A percentile compares a stretch with the other conserved stretches of the same genome.
Evolutionary conservation across 2,888 invertebrate species (phyloP).

Genomic region (Proisotoma minuta): DNA sequence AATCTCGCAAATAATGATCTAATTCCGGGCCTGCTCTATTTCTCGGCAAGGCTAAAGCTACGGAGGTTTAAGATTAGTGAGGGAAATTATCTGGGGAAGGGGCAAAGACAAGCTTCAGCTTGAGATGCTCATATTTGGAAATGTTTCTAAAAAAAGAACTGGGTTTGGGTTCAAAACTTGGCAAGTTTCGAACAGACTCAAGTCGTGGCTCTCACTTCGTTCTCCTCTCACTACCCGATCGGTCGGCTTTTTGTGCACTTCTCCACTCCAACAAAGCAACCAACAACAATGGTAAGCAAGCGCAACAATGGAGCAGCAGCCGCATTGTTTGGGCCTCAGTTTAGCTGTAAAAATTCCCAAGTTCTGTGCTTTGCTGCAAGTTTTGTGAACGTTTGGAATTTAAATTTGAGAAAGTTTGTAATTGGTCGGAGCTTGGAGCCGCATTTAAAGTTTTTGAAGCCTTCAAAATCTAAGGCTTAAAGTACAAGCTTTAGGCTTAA

Average conservation of each 20-base stretch:
- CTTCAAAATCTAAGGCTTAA: no score
- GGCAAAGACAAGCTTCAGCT: no score
- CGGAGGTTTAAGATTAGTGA: no score
- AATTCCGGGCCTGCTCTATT: no score
- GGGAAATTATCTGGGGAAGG: no score
- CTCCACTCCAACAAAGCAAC: constrained; percentile 40
- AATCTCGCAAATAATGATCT: no score
- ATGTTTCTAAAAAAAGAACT: constrained; percentile 47
- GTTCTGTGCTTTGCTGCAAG: background rate
- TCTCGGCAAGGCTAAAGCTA: no score
- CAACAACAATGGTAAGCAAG: constrained; percentile 43
- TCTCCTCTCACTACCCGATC: constrained; percentile 46
- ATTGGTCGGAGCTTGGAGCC: no score
- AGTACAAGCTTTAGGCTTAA: no score
- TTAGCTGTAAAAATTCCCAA: background rate
- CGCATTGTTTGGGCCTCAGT: constrained; percentile 1
- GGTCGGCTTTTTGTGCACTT: constrained; percentile 45
- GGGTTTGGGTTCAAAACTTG: constrained; percentile 44
- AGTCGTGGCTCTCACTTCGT: constrained; percentile 45
- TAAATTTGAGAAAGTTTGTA: background rate
- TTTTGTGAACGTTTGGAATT: background rate
- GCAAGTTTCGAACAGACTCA: constrained; percentile 42
- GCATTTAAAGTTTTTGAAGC: no score
- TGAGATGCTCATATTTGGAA: constrained; percentile 50
- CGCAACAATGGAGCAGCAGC: background rate